Percentiles rank a stretch among this genome's conserved stretches.
These are phyloP conservation scores for Lasius fuliginosus DNA, from an alignment of 2,888 invertebrate species.

Conservation along the genomic window DNA sequence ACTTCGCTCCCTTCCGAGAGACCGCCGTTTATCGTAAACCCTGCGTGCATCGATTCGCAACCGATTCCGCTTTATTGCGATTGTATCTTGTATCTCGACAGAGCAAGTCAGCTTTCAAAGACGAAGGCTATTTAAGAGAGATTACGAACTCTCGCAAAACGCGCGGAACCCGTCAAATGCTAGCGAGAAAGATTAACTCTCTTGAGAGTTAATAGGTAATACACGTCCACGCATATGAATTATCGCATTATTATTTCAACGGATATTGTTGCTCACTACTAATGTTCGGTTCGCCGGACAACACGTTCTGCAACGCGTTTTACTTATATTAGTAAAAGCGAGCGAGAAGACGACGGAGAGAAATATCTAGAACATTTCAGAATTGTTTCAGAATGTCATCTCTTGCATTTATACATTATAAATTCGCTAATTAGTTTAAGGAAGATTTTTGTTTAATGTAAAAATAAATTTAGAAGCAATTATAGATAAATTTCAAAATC, in stretches of 20 bases:
- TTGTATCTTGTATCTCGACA: constrained; percentile 19
- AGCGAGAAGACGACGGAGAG: background rate
- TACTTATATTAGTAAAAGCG: background rate
- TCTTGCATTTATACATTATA: background rate
- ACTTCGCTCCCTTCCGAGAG: constrained; percentile 28
- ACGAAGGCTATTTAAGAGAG: constrained; percentile 41
- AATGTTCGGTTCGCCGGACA: background rate
- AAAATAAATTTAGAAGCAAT: background rate
- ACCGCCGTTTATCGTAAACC: constrained; percentile 38
- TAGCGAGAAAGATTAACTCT: constrained; percentile 30
- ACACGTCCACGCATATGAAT: constrained; percentile 27
- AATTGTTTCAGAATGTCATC: background rate
- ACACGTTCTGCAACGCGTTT: background rate
- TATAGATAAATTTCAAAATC: background rate
- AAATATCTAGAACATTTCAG: background rate
- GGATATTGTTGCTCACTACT: background rate
- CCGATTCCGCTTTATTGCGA: constrained; percentile 50
- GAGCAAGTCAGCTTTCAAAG: constrained; percentile 36
- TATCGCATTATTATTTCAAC: constrained; percentile 39
- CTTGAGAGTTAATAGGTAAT: constrained; percentile 33
- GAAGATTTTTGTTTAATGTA: background rate
- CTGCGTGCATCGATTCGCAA: constrained; percentile 37
- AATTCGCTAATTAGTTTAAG: background rate
- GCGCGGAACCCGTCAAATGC: constrained; percentile 6
- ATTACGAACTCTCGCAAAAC: constrained; percentile 38